Conservation (phyloP, 2,888 invertebrate species). For the Furcula furcula region DNA sequence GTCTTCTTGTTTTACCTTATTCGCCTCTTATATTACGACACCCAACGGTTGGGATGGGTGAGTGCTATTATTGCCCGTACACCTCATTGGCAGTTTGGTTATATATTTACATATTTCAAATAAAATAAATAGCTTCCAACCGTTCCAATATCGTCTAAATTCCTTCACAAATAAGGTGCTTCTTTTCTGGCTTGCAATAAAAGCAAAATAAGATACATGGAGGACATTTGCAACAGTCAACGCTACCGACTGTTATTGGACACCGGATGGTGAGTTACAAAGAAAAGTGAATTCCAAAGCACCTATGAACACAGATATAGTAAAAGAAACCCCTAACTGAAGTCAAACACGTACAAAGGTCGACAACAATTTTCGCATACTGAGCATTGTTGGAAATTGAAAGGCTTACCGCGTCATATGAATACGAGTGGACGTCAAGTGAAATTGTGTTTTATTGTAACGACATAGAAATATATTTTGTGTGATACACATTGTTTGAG, state of each 20-base stretch:
- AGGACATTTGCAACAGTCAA: slow-evolving; percentile 21
- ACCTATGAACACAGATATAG: slow-evolving; percentile 32
- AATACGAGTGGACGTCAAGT: slow-evolving; percentile 18
- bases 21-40: too few relatives aligned
- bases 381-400: slow-evolving; percentile 64
- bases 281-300: slow-evolving; percentile 38
- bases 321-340: slow-evolving; percentile 35
- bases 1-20: too few relatives aligned
- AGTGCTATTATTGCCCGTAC: too few relatives aligned
- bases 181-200: slow-evolving; percentile 16
- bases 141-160: too few relatives aligned
- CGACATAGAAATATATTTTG: slow-evolving; percentile 18
- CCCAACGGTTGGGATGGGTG: too few relatives aligned
- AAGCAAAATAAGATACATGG: slow-evolving; percentile 8
- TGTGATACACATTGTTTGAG: slow-evolving; percentile 2
- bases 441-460: slow-evolving; percentile 24
- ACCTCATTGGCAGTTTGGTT: too few relatives aligned
- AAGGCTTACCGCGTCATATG: slow-evolving; percentile 52
- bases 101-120: too few relatives aligned
- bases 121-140: too few relatives aligned
- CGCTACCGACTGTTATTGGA: slow-evolving; percentile 25
- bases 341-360: slow-evolving; percentile 60
- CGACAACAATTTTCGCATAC: slow-evolving; percentile 68
- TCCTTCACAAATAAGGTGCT: too few relatives aligned
- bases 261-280: slow-evolving; percentile 17